These are phyloP conservation scores for Lepisosteus osseus DNA, from an alignment of 2,113 vertebrate genomes.

Conservation along the genomic window DNA sequence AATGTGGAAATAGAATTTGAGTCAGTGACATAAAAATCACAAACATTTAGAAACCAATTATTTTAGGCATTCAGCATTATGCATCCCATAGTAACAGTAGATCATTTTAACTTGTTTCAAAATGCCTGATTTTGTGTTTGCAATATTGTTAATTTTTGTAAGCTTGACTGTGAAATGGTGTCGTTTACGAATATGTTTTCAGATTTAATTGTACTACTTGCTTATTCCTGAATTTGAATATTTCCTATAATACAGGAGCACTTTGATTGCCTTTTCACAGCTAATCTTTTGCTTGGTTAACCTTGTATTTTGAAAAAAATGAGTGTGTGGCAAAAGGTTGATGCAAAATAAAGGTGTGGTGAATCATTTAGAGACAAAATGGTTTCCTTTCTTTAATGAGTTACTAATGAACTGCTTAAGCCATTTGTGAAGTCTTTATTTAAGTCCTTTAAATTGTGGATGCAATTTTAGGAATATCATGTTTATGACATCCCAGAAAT, in stretches of 20 bases:
- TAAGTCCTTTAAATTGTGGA: no score
- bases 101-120: background rate
- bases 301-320: slow-evolving; percentile 38
- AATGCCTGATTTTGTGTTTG: background rate
- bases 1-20: background rate
- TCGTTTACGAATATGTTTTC: slow-evolving; percentile 23
- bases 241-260: slow-evolving; percentile 12
- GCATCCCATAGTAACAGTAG: slow-evolving; percentile 1
- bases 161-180: slow-evolving; percentile 45
- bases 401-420: no score
- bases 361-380: no score
- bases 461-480: no score
- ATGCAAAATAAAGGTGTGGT: slow-evolving; percentile 27
- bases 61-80: background rate
- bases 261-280: slow-evolving; percentile 30
- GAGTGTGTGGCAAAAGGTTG: slow-evolving; percentile 31
- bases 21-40: background rate
- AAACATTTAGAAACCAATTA: background rate
- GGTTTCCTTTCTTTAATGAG: no score
- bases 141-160: slow-evolving; percentile 37
- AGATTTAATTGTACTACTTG: slow-evolving; percentile 43
- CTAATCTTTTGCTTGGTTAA: slow-evolving; percentile 13
- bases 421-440: no score
- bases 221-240: slow-evolving; percentile 32
- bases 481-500: no score